These are phyloP conservation scores for Leucophora obtusa DNA, from an alignment of 2,888 invertebrate species.

Conservation along the genomic window DNA sequence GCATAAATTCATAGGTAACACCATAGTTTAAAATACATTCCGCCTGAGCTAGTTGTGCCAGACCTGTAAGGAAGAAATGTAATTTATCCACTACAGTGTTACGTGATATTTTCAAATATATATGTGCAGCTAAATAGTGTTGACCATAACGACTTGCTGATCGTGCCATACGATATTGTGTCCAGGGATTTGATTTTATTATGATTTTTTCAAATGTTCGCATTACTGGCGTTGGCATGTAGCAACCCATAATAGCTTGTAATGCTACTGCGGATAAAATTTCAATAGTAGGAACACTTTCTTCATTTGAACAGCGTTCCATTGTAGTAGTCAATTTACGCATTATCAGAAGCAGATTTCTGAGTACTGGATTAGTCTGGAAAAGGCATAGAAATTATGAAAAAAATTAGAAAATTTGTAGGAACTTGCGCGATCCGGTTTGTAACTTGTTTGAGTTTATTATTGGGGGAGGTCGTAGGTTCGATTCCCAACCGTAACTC, in stretches of 20 bases:
- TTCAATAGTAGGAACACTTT: conserved; percentile 82
- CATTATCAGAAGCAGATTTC: conserved; percentile 74
- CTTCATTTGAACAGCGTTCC: conserved; percentile 70
- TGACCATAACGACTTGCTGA: conserved; percentile 92
- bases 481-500: too few relatives aligned
- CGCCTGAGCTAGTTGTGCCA: conserved; percentile 87
- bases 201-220: conserved; percentile 81
- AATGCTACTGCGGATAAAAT: conserved; percentile 90
- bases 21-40: conserved; percentile 83
- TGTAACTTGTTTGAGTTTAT: too few relatives aligned
- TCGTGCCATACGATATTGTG: conserved; percentile 91
- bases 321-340: conserved; percentile 74
- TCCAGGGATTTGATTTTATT: conserved; percentile 85
- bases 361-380: conserved; percentile 72
- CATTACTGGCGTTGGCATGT: conserved; percentile 82
- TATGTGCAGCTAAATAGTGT: conserved; percentile 84
- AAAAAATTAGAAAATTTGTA: too few relatives aligned
- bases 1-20: conserved; percentile 79
- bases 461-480: too few relatives aligned
- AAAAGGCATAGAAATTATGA: not conserved
- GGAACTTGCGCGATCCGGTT: too few relatives aligned
- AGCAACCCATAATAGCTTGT: conserved; percentile 87
- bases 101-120: conserved; percentile 83
- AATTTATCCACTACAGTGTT: conserved; percentile 91
- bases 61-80: conserved; percentile 91